Evolutionary conservation across 2,113 vertebrate species (phyloP).

Genomic region (Circaetus cinerascens): DNA sequence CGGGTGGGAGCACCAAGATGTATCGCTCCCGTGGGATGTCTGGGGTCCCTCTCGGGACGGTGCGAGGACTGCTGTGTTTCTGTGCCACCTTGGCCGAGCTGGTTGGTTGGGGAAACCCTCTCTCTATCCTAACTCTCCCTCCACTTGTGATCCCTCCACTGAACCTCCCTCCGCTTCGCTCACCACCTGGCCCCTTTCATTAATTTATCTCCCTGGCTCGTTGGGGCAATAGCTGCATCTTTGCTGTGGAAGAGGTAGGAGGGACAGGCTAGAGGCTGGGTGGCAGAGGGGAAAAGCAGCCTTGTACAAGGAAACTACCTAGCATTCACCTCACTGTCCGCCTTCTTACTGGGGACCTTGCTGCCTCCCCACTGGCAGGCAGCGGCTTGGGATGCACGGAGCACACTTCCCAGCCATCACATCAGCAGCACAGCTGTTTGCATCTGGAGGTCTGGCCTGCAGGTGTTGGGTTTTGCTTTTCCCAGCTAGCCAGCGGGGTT

Average conservation of each 20-base stretch:
- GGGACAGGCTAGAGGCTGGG: background rate
- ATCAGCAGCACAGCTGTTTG: background rate
- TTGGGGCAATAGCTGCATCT: background rate
- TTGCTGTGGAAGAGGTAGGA: background rate
- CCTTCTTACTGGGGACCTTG: background rate
- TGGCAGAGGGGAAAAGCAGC: background rate
- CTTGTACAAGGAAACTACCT: background rate
- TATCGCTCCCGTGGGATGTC: background rate
- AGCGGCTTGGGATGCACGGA: fast-evolving
- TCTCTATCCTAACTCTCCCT: background rate
- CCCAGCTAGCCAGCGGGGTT: background rate
- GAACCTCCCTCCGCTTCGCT: background rate
- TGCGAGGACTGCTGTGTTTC: background rate
- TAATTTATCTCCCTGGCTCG: background rate
- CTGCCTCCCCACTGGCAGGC: background rate
- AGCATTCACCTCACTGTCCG: fast-evolving
- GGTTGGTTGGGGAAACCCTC: background rate
- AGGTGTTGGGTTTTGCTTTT: background rate
- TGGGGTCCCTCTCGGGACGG: background rate
- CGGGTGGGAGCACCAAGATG: background rate
- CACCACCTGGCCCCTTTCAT: background rate
- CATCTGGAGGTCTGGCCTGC: background rate
- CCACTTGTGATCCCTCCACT: background rate
- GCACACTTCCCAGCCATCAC: background rate
- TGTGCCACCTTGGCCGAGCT: background rate